Conservation (phyloP, 2,797 vertebrate species). For the Sylvilagus floridanus region DNA sequence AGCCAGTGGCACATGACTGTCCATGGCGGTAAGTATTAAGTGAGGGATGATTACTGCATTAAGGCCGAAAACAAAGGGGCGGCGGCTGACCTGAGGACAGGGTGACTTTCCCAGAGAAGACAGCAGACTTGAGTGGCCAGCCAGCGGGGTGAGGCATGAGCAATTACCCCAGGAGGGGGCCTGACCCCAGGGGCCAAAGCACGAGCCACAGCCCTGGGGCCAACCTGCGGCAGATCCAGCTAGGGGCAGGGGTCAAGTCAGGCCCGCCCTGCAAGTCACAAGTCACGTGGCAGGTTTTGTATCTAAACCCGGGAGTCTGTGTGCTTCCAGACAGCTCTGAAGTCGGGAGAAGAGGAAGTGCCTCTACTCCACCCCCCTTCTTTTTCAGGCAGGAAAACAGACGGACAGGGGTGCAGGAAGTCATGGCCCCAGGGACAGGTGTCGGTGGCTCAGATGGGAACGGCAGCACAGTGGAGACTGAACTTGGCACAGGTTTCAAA, state of each 20-base stretch:
- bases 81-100: neutral
- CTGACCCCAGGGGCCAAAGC: neutral
- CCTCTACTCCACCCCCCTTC: neutral
- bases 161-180: neutral
- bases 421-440: neutral
- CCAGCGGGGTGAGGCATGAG: neutral
- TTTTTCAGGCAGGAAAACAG: slow-evolving; percentile 20
- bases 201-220: neutral
- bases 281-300: neutral
- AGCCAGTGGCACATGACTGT: neutral
- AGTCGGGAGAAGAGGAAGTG: neutral
- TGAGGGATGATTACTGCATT: neutral
- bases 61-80: neutral
- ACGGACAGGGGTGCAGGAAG: neutral
- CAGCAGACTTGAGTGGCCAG: neutral
- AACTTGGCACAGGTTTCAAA: neutral
- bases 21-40: slow-evolving; percentile 8
- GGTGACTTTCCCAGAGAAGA: neutral
- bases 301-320: neutral
- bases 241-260: neutral
- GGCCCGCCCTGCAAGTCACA: neutral
- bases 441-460: neutral
- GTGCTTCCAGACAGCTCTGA: neutral
- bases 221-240: neutral
- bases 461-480: neutral